A percentile compares a stretch with the other conserved stretches of the same genome.
Conservation (phyloP, 2,888 invertebrate genomes). For the Geophilus truncorum region DNA sequence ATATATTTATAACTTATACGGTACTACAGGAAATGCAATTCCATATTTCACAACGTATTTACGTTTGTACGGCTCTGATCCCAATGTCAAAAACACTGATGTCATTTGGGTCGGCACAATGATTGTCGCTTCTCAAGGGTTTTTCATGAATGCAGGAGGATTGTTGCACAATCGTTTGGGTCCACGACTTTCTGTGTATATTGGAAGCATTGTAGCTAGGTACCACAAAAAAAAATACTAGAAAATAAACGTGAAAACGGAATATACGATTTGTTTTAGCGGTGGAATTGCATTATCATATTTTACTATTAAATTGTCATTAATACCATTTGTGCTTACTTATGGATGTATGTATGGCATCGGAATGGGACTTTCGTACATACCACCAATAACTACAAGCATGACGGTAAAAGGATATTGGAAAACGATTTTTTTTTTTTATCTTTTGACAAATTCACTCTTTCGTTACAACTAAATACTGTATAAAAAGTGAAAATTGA, state of each 20-base stretch:
- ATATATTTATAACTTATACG: no score
- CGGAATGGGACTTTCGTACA: conserved; percentile 46
- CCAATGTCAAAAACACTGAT: not conserved
- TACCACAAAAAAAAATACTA: conserved; percentile 32
- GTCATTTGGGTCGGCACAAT: not conserved
- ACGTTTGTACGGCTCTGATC: not conserved
- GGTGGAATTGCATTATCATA: conserved; percentile 43
- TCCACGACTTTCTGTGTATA: conserved; percentile 41
- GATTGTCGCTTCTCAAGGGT: conserved; percentile 43
- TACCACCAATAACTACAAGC: conserved; percentile 44
- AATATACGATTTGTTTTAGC: conserved; percentile 39
- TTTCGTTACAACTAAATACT: no score
- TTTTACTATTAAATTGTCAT: conserved; percentile 41
- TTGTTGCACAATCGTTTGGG: conserved; percentile 43
- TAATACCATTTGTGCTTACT: not conserved
- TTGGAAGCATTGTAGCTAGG: conserved; percentile 45
- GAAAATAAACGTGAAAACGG: not conserved
- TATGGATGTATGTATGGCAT: conserved; percentile 40
- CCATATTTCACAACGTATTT: conserved; percentile 40
- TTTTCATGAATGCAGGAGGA: conserved; percentile 46
- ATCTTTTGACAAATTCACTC: no score
- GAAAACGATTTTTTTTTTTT: no score
- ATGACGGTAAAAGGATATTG: conserved; percentile 46
- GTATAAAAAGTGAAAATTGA: not conserved
- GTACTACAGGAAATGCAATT: not conserved